Evolutionary conservation across 2,888 invertebrate species (phyloP).

Genomic region (Beris chalybata): DNA sequence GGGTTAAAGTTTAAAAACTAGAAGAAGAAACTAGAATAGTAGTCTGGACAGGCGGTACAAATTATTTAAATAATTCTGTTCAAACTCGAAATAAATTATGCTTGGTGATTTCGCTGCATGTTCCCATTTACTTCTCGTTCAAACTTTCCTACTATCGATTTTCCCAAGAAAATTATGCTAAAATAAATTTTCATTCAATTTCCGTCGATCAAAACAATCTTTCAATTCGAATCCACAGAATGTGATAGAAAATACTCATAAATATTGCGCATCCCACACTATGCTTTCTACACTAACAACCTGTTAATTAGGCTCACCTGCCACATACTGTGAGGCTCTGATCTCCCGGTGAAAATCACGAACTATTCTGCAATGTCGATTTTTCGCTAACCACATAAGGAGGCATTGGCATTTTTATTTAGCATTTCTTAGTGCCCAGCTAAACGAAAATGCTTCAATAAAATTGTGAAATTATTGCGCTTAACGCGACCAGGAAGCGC

Average conservation of each 20-base stretch:
- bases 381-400: background rate
- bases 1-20: no score
- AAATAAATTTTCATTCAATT: no score
- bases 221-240: no score
- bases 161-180: no score
- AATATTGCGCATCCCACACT: background rate
- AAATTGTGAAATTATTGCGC: no score
- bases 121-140: background rate
- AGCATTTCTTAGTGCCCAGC: background rate
- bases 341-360: background rate
- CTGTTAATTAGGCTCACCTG: conserved; percentile 31
- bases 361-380: background rate
- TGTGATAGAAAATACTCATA: background rate
- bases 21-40: no score
- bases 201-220: no score
- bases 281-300: conserved; percentile 20
- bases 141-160: background rate
- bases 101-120: background rate
- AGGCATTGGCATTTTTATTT: background rate
- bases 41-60: no score
- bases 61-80: no score
- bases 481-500: no score
- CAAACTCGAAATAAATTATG: no score
- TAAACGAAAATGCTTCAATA: no score
- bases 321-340: conserved; percentile 16